phyloP scores from a whole-genome alignment of 2,113 vertebrate species.

The Scortum barcoo region DNA sequence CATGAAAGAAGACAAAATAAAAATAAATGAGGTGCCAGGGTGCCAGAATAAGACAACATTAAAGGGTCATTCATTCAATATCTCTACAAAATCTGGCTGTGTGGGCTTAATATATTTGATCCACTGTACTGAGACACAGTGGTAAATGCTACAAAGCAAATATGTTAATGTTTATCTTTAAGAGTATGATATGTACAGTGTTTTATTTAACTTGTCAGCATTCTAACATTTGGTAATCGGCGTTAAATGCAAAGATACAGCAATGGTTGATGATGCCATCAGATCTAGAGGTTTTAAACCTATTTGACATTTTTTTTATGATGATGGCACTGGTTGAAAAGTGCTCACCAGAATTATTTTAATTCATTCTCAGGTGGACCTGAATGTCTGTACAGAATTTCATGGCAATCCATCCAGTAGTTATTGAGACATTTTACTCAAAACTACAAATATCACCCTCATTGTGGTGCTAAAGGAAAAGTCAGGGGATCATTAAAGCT shows the following conservation, averaged over 20 bases:
- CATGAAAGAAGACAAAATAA: too few relatives aligned
- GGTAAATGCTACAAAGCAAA: background rate
- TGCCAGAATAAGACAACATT: too few relatives aligned
- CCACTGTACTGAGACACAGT: too few relatives aligned
- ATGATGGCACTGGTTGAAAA: background rate
- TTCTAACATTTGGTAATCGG: background rate
- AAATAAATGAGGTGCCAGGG: too few relatives aligned
- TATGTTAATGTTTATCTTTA: background rate
- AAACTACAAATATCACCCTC: background rate
- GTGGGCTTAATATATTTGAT: too few relatives aligned
- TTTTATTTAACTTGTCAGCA: background rate
- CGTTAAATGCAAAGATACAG: background rate
- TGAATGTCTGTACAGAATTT: background rate
- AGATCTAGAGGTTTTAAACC: background rate
- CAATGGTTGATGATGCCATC: too few relatives aligned
- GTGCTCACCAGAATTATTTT: background rate
- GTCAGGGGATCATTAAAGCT: background rate
- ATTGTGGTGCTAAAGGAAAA: background rate
- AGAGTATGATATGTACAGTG: background rate
- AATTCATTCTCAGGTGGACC: background rate
- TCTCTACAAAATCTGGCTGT: too few relatives aligned
- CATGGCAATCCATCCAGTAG: background rate
- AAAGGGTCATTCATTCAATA: too few relatives aligned
- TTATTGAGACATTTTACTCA: background rate
- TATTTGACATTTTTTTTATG: background rate